Evolutionary conservation across 2,888 invertebrate species (phyloP).

Genomic region (Heteropelma amictum): DNA sequence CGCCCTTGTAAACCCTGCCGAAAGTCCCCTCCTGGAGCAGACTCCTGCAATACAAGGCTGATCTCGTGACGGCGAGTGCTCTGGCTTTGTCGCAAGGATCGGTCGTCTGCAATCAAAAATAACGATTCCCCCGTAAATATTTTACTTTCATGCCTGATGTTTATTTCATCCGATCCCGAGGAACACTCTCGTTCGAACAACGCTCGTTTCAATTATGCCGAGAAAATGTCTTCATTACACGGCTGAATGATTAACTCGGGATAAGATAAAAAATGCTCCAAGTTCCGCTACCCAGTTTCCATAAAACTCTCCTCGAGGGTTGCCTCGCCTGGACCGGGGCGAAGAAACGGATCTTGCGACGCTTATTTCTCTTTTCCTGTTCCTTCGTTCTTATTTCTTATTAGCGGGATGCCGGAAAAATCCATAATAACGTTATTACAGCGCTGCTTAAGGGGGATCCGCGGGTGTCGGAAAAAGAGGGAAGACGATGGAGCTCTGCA

Average conservation of each 20-base stretch:
- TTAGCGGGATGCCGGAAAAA: conserved; percentile 44
- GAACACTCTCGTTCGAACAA: background rate
- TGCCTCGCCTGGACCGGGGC: background rate
- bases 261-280: background rate
- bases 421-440: conserved; percentile 56
- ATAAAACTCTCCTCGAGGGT: background rate
- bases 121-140: conserved; percentile 8
- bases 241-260: conserved; percentile 24
- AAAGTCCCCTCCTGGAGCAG: conserved; percentile 91
- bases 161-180: background rate
- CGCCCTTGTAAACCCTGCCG: conserved; percentile 90
- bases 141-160: background rate
- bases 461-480: conserved; percentile 10
- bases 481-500: background rate
- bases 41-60: conserved; percentile 81
- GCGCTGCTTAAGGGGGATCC: conserved; percentile 35
- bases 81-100: conserved; percentile 83
- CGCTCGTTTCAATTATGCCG: conserved; percentile 29
- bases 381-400: conserved; percentile 16
- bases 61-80: conserved; percentile 81
- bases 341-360: conserved; percentile 32
- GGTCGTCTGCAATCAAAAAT: conserved; percentile 67
- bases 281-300: background rate
- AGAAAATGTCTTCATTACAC: conserved; percentile 37
- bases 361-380: no score